Percentiles rank a stretch among this genome's conserved stretches.
These are phyloP conservation scores for Clytia hemisphaerica DNA, from an alignment of 30 jellyfish, hydroid and myxozoan species.

Conservation along the genomic window DNA sequence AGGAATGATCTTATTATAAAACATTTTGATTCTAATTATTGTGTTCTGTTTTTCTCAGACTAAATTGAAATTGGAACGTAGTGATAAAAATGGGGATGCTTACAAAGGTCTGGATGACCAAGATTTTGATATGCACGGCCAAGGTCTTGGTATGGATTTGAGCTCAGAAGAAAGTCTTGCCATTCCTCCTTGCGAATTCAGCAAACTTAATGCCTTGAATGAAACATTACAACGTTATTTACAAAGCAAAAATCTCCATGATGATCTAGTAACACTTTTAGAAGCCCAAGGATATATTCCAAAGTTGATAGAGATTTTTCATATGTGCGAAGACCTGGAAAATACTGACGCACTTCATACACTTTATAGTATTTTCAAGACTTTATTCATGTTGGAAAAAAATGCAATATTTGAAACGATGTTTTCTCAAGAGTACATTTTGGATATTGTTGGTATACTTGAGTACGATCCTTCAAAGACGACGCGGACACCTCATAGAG, in stretches of 20 bases:
- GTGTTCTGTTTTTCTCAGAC: too few species aligned
- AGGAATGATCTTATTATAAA: too few species aligned
- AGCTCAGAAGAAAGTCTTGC: too few species aligned
- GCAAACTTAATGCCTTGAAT: constrained; percentile 66
- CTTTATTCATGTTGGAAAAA: constrained; percentile 69
- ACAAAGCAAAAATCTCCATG: constrained; percentile 58
- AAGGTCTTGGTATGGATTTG: too few species aligned
- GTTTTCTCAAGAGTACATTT: constrained; percentile 66
- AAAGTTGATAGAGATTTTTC: constrained; percentile 75
- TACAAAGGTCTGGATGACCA: too few species aligned
- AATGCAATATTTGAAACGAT: constrained; percentile 73
- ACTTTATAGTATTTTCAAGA: constrained; percentile 73
- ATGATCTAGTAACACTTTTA: constrained; percentile 59
- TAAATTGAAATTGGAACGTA: too few species aligned
- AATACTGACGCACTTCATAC: constrained; percentile 85
- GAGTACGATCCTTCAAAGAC: constrained; percentile 84
- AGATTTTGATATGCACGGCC: too few species aligned
- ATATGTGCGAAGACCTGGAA: constrained; percentile 90
- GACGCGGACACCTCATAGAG: constrained; percentile 70
- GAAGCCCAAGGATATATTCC: constrained; percentile 75
- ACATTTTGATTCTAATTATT: too few species aligned
- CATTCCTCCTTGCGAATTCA: constrained; percentile 85
- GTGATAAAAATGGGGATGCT: too few species aligned
- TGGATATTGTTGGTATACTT: constrained; percentile 85
- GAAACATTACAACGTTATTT: constrained; percentile 66